Conservation (phyloP, 2,797 vertebrate genomes). For the Galagoides demidoff region DNA sequence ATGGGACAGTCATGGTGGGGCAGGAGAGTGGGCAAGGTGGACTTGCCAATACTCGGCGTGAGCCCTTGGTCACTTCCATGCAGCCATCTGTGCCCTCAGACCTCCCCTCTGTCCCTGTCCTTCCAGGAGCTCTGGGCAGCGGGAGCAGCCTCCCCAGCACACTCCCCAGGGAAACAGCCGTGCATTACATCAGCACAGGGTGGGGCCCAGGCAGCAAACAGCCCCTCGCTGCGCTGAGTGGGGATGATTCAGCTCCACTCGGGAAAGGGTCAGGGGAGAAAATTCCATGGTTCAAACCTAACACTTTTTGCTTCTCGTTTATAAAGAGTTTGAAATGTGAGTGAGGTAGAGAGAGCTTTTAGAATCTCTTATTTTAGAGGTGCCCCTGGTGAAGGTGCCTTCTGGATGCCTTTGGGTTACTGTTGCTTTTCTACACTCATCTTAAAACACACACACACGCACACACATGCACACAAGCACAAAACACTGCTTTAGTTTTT, state of each 20-base stretch:
- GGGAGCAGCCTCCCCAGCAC: conserved; percentile 80
- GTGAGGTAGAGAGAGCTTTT: conserved; percentile 62
- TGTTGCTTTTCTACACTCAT: conserved; percentile 82
- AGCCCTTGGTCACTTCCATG: neutral
- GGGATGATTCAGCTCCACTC: conserved; percentile 74
- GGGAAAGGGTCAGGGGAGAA: conserved; percentile 73
- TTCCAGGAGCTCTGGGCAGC: conserved; percentile 1
- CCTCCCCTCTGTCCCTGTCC: neutral
- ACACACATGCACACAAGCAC: neutral
- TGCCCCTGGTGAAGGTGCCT: conserved; percentile 69
- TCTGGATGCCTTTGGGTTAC: conserved; percentile 77
- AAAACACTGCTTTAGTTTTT: conserved; percentile 82
- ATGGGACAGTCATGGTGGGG: neutral
- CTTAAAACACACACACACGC: conserved; percentile 26
- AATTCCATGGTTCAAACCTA: conserved; percentile 42
- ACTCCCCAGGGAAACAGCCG: conserved; percentile 82
- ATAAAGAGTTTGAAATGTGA: conserved; percentile 86
- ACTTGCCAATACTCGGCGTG: neutral
- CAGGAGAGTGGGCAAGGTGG: neutral
- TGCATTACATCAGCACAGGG: conserved; percentile 85
- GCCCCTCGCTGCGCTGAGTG: conserved; percentile 75
- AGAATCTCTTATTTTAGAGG: conserved; percentile 78
- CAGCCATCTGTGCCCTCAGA: neutral
- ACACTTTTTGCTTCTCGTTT: conserved; percentile 80
- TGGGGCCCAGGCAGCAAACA: conserved; percentile 81